phyloP scores from a whole-genome alignment of 1,140 invertebrate genomes.

The Listronotus bonariensis region DNA sequence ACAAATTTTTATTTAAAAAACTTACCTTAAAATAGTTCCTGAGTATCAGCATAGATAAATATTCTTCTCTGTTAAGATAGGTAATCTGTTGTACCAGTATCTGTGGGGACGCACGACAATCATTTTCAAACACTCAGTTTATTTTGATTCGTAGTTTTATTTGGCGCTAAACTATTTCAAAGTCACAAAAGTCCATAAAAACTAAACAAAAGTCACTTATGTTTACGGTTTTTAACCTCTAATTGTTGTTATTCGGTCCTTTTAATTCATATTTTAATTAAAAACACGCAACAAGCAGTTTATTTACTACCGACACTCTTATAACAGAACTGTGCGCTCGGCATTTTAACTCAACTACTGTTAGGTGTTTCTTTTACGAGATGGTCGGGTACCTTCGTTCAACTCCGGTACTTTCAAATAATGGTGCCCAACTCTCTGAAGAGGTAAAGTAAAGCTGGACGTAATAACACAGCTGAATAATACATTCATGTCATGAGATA shows the following conservation, averaged over 20 bases:
- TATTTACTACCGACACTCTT: not conserved
- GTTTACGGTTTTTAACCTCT: not conserved
- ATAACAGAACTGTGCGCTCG: not conserved
- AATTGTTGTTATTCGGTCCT: not conserved
- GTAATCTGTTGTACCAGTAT: no score
- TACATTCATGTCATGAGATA: constrained; percentile 3
- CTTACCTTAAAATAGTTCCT: constrained; percentile 7
- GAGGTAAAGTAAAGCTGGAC: constrained; percentile 6
- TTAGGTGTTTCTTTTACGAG: constrained; percentile 1
- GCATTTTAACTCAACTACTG: not conserved
- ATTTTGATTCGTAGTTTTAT: constrained; percentile 7
- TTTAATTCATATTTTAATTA: constrained; percentile 11
- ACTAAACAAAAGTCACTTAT: not conserved
- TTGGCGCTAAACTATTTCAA: constrained; percentile 5
- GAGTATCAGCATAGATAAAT: no score
- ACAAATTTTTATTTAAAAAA: not conserved
- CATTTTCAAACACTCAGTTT: constrained; percentile 3
- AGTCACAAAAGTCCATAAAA: not conserved
- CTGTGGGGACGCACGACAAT: constrained; percentile 1
- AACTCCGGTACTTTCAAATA: constrained; percentile 25
- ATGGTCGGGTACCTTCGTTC: constrained; percentile 14
- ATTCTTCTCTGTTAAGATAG: no score
- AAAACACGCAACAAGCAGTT: not conserved
- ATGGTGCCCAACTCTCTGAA: not conserved
- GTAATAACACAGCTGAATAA: no score